A percentile compares a stretch with the other conserved stretches of the same genome.
These are phyloP conservation scores for Agrochola litura DNA, from an alignment of 2,888 invertebrate genomes.

Conservation along the genomic window DNA sequence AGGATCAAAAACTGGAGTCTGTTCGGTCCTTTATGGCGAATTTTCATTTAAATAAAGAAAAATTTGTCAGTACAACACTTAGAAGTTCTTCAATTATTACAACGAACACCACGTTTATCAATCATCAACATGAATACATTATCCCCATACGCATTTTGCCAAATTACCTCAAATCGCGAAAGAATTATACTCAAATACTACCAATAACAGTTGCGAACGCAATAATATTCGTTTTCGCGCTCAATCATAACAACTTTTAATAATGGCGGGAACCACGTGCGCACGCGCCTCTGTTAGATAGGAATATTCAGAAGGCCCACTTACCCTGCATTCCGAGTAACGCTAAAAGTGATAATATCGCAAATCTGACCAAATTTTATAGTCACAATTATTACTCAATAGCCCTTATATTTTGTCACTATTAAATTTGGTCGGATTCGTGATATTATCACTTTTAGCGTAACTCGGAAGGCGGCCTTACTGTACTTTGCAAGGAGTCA, in stretches of 20 bases:
- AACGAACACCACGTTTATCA: slow-evolving; percentile 9
- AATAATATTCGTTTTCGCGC: slow-evolving; percentile 54
- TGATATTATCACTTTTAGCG: no score
- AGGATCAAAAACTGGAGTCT: no score
- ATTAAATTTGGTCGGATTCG: no score
- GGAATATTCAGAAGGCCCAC: slow-evolving; percentile 23
- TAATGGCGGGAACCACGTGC: slow-evolving; percentile 43
- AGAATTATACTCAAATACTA: slow-evolving; percentile 49
- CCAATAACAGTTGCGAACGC: slow-evolving; percentile 44
- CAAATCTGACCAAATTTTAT: no score
- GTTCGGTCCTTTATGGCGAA: neutral
- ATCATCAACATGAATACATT: slow-evolving; percentile 19
- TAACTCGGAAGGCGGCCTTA: no score
- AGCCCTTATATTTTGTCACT: no score
- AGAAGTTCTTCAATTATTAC: neutral
- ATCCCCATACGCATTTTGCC: neutral
- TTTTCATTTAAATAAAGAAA: neutral
- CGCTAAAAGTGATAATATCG: no score
- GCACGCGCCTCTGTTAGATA: slow-evolving; percentile 1
- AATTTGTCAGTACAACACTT: neutral
- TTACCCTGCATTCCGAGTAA: no score
- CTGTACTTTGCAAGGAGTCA: neutral
- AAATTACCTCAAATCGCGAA: slow-evolving; percentile 32
- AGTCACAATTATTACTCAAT: no score
- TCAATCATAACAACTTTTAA: slow-evolving; percentile 59